Percentiles rank a stretch among this genome's conserved stretches.
phyloP scores from a whole-genome alignment of 2,888 invertebrate genomes.

The Lithophane leautieri region DNA sequence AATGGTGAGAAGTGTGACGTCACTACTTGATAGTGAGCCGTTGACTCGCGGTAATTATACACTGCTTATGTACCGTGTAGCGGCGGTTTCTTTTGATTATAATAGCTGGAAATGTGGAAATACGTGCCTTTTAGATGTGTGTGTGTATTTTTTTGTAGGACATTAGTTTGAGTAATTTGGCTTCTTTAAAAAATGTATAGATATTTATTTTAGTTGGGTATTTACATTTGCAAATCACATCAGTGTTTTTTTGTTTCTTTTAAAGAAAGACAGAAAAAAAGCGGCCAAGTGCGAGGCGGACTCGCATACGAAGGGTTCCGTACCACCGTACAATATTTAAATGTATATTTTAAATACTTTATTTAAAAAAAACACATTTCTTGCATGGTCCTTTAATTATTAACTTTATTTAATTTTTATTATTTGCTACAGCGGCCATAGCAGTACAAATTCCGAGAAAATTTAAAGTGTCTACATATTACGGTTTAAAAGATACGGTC shows the following conservation, averaged over 20 bases:
- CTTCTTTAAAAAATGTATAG: conserved; percentile 16
- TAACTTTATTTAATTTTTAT: no score
- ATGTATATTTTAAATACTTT: neutral
- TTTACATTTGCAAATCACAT: conserved; percentile 24
- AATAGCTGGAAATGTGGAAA: conserved; percentile 59
- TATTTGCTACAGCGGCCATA: no score
- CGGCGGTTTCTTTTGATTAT: conserved; percentile 63
- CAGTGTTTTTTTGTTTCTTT: conserved; percentile 15
- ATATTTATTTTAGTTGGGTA: conserved; percentile 6
- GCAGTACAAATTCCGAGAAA: no score
- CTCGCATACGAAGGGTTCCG: no score
- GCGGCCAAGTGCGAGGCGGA: neutral
- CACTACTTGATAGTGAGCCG: conserved; percentile 54
- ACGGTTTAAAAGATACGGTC: no score
- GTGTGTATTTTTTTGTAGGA: conserved; percentile 28
- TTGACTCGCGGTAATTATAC: conserved; percentile 62
- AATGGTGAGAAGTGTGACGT: conserved; percentile 66
- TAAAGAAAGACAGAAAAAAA: neutral
- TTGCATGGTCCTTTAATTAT: no score
- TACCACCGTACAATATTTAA: neutral
- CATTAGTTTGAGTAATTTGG: conserved; percentile 31
- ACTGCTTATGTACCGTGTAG: conserved; percentile 55
- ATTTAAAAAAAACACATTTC: neutral
- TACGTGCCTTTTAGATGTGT: conserved; percentile 31
- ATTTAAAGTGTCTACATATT: no score